Evolutionary conservation across 2,888 invertebrate genomes (phyloP).

Genomic region (Stictocephala bisonia): DNA sequence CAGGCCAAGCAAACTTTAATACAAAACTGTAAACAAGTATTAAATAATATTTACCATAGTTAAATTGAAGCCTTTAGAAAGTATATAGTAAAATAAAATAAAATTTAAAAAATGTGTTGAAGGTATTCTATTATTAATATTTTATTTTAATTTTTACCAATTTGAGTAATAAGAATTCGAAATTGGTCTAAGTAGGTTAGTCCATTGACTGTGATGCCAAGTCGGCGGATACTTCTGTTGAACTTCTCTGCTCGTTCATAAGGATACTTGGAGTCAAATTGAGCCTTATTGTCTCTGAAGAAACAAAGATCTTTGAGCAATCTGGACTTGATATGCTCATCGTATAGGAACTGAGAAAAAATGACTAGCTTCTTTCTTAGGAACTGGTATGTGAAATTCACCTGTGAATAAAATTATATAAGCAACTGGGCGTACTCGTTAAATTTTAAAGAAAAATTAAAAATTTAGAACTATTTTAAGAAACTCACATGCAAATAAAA

Average conservation of each 20-base stretch:
- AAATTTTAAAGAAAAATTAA: too few relatives aligned
- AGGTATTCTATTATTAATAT: too few relatives aligned
- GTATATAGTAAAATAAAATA: too few relatives aligned
- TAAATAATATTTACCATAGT: too few relatives aligned
- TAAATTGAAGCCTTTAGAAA: too few relatives aligned
- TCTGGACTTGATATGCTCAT: slow-evolving; percentile 96
- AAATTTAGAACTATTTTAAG: background rate
- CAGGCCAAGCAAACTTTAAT: too few relatives aligned
- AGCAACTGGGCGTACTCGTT: too few relatives aligned
- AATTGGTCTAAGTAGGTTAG: slow-evolving; percentile 93
- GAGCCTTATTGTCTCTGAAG: slow-evolving; percentile 79
- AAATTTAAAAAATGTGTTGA: too few relatives aligned
- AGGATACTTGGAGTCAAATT: slow-evolving; percentile 77
- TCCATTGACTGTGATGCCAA: slow-evolving; percentile 85
- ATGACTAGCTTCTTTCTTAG: slow-evolving; percentile 91
- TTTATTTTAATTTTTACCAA: too few relatives aligned
- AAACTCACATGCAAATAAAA: slow-evolving; percentile 9
- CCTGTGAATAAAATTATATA: slow-evolving; percentile 63
- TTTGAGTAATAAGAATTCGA: slow-evolving; percentile 90
- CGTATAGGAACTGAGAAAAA: slow-evolving; percentile 97
- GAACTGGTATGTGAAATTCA: slow-evolving; percentile 94
- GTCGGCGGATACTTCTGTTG: slow-evolving; percentile 87
- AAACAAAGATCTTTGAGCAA: slow-evolving; percentile 88
- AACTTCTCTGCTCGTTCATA: slow-evolving; percentile 95
- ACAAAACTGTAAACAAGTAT: too few relatives aligned